Percentiles rank a stretch among this genome's conserved stretches.
These are phyloP conservation scores for Promerops cafer DNA, from an alignment of 2,113 vertebrate genomes.

Conservation along the genomic window DNA sequence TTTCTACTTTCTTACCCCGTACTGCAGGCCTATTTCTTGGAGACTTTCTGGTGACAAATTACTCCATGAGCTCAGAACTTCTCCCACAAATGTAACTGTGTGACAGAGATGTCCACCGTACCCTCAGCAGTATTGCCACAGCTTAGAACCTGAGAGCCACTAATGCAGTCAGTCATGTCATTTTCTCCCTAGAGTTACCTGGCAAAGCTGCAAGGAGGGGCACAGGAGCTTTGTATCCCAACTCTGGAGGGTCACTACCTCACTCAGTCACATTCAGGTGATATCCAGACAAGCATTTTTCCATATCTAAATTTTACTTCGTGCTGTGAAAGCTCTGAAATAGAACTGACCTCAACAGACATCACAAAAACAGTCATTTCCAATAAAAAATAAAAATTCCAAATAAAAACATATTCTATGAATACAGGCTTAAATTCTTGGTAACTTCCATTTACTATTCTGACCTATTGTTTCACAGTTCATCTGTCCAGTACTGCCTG, in stretches of 20 bases:
- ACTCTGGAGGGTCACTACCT: background rate
- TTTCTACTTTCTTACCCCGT: background rate
- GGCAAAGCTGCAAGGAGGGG: background rate
- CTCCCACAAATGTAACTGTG: rapidly evolving
- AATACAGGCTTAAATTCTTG: background rate
- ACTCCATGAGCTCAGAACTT: background rate
- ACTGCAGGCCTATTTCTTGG: background rate
- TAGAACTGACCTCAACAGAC: background rate
- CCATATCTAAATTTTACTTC: background rate
- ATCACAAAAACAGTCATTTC: background rate
- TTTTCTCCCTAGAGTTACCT: background rate
- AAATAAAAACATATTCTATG: background rate
- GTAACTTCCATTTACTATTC: background rate
- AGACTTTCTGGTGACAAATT: background rate
- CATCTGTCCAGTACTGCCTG: background rate
- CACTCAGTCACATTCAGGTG: background rate
- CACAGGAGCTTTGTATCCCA: background rate
- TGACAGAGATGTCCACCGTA: background rate
- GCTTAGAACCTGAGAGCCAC: background rate
- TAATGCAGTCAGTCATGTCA: too few species aligned
- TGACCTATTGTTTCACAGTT: background rate
- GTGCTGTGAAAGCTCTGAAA: background rate
- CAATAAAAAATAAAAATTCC: background rate
- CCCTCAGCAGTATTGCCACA: background rate
- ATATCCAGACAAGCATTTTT: background rate